phyloP scores from a whole-genome alignment of 2,888 invertebrate species.

The Coenonympha arcania region DNA sequence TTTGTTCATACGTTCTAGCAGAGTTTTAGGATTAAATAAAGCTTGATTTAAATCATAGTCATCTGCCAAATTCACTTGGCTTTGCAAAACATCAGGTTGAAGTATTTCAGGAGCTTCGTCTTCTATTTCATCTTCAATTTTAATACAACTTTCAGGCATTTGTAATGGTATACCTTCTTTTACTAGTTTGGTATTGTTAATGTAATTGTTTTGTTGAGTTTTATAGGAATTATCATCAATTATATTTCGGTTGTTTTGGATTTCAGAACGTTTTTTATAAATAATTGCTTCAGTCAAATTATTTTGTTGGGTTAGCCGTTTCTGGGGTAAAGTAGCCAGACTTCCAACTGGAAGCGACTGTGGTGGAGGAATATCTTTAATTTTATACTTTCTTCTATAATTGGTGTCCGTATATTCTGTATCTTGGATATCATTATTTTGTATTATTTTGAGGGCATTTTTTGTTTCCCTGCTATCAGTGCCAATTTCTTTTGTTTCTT shows the following conservation, averaged over 20 bases:
- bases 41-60: conserved; percentile 41
- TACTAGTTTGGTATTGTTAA: neutral
- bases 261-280: neutral
- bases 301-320: neutral
- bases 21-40: conserved; percentile 56
- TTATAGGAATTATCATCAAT: too few relatives aligned
- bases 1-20: conserved; percentile 43
- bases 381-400: conserved; percentile 45
- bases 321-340: neutral
- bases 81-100: conserved; percentile 1
- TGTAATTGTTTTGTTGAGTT: neutral
- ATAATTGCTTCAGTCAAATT: neutral
- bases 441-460: too few relatives aligned
- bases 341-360: conserved; percentile 27
- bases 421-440: neutral
- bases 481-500: neutral
- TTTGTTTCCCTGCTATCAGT: conserved; percentile 15
- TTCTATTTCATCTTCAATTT: neutral
- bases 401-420: conserved; percentile 1
- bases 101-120: conserved; percentile 6
- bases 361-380: conserved; percentile 44
- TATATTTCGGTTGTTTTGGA: neutral
- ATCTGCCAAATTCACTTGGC: conserved; percentile 10
- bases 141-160: neutral
- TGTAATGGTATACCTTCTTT: neutral